Base-by-base conservation (phyloP, 2,797 vertebrate genomes). In the Simalia tracyae region DNA sequence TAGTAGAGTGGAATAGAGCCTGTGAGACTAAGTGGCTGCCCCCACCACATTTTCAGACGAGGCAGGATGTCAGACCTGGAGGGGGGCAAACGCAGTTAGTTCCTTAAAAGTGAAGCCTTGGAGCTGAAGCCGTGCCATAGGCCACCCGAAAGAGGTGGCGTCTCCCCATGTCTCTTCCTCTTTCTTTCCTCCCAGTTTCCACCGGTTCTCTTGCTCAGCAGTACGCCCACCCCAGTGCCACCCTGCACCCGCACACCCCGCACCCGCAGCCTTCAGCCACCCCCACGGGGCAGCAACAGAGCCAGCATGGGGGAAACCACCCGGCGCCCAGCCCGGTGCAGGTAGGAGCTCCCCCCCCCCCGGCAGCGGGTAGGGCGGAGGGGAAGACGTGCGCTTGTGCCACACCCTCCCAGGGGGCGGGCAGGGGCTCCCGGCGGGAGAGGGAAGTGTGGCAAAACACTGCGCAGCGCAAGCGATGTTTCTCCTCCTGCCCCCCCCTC, bases 261-360 rank as follows among this genome's bases (percentile, higher is more conserved):
- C 99, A 99, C 97, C 99, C 99, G 90, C 99, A 99, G 97, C 98
- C 98, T 95, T 99, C 99, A 90, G 99, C 99, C 92, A 99, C 99
- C 0, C 99, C 99, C 59, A 99, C 99, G 19, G 99, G 98, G 96
- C 99, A 99, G 96, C 98, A 97, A 92, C 98, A 99, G 85, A 98
- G 97, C 50, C 99, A 99, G 84, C 99, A 99, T 36, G 98, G 98
- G 50, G 99, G 97, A 88, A 99, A 95, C 97, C 99, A 99, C 96
- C 98, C 99, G 5, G 98, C 99, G 91, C 98, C 98, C 96, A 99
- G 99, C 96, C 99, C 99, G 8, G 99, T 99, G 91, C 99, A 98
- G 98, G 98, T 98, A 97, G 97, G 94, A 0, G 7, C 10, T 2
- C 0, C 54, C n/a, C n/a, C 17, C 1, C 0, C n/a, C n/a, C 17